Conservation (phyloP, 2,113 vertebrate species). For the Antigone vipio region DNA sequence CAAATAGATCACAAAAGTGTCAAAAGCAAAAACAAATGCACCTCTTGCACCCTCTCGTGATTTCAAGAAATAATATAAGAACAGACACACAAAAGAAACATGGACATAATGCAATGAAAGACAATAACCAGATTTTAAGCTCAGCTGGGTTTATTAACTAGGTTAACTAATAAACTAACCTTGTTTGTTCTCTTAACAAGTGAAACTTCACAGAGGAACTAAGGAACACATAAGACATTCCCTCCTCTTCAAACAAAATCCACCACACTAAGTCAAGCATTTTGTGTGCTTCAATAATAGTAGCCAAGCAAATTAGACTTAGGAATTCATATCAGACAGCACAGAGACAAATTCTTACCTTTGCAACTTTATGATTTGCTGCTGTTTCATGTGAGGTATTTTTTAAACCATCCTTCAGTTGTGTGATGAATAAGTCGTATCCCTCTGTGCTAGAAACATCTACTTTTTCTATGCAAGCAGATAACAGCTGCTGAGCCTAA, state of each 20-base stretch:
- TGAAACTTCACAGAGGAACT: neutral
- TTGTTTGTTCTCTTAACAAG: neutral
- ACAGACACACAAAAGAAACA: neutral
- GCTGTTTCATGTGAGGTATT: slow-evolving; percentile 99
- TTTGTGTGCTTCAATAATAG: neutral
- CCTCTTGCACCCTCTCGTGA: neutral
- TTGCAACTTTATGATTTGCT: slow-evolving; percentile 99
- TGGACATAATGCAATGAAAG: neutral
- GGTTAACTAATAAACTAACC: neutral
- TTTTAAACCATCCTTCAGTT: slow-evolving; percentile 98
- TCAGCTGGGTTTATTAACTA: neutral
- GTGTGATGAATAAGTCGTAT: slow-evolving; percentile 94
- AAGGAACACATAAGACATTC: neutral
- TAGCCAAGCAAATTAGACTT: neutral
- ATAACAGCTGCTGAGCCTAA: slow-evolving; percentile 95
- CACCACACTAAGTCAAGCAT: neutral
- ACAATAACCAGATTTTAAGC: neutral
- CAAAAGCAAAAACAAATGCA: neutral
- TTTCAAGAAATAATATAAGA: neutral
- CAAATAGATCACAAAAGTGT: neutral
- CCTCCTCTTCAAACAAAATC: neutral
- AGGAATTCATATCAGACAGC: neutral
- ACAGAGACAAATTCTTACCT: slow-evolving; percentile 78
- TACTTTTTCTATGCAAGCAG: slow-evolving; percentile 95
- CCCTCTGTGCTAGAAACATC: slow-evolving; percentile 95